A percentile compares a stretch with the other conserved stretches of the same genome.
Evolutionary conservation across 2,113 vertebrate species (phyloP).

Genomic region (Abramis brama): DNA sequence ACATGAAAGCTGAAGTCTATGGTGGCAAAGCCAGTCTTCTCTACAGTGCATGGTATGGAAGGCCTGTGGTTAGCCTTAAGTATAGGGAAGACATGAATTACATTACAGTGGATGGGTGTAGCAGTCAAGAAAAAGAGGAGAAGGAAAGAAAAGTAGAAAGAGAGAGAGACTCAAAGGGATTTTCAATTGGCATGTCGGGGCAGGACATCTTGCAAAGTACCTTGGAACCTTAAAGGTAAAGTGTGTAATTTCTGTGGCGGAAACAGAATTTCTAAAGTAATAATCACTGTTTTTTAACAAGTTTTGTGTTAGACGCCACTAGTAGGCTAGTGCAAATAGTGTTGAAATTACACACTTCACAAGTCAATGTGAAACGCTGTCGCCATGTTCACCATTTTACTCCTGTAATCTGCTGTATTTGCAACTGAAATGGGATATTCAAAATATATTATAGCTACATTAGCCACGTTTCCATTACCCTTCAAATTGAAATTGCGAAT

Average conservation of each 20-base stretch:
- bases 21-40: conserved; percentile 39
- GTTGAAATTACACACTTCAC: neutral
- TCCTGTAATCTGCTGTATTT: neutral
- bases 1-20: conserved; percentile 38
- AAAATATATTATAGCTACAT: too few relatives aligned
- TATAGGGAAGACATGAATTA: conserved; percentile 49
- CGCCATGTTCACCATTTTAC: neutral
- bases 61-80: conserved; percentile 55
- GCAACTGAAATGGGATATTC: neutral
- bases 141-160: neutral
- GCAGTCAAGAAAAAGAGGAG: conserved; percentile 28
- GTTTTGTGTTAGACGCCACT: neutral
- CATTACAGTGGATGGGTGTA: conserved; percentile 48
- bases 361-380: neutral
- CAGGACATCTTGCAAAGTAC: neutral
- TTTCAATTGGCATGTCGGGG: conserved; percentile 17
- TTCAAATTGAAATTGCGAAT: too few relatives aligned
- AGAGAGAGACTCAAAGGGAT: neutral
- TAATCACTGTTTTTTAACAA: neutral
- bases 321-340: neutral
- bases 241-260: neutral
- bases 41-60: conserved; percentile 42
- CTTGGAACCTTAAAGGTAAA: neutral
- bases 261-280: neutral
- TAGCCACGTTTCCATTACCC: too few relatives aligned